A percentile compares a stretch with the other conserved stretches of the same genome.
phyloP scores from a whole-genome alignment of 2,113 vertebrate genomes.

The Phyllostomus discolor region DNA sequence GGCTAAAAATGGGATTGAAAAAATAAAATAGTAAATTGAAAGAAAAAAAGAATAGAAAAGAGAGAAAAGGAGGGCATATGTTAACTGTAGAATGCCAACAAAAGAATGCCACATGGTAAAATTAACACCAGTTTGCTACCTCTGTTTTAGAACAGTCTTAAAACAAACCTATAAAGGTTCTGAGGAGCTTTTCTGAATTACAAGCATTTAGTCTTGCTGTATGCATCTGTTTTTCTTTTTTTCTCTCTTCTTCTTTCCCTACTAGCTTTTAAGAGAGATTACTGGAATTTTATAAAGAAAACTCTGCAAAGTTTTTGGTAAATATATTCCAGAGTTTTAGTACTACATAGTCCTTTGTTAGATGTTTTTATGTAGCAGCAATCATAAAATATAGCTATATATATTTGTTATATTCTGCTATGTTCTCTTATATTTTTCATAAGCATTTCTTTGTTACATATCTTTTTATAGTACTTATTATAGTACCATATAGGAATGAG shows the following conservation, averaged over 20 bases:
- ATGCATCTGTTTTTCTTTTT: not conserved
- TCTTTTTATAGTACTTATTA: not conserved
- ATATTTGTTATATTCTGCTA: not conserved
- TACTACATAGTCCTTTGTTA: not conserved
- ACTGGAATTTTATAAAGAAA: not conserved
- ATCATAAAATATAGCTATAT: not conserved
- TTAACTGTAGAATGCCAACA: not conserved
- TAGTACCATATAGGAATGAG: not conserved
- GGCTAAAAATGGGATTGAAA: not conserved
- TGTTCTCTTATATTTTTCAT: not conserved
- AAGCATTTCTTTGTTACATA: not conserved
- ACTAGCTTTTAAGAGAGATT: not conserved
- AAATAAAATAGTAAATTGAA: not conserved
- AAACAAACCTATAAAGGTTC: not conserved
- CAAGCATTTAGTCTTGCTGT: not conserved
- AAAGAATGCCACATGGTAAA: not conserved
- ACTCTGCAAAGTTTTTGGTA: not conserved
- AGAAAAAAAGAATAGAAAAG: not conserved
- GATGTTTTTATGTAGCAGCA: not conserved
- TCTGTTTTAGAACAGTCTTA: not conserved
- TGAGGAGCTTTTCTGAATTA: not conserved
- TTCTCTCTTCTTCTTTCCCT: not conserved
- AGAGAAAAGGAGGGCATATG: not conserved
- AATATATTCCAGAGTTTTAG: not conserved
- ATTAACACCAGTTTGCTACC: not conserved